Evolutionary conservation across 1,140 invertebrate genomes (phyloP).

Genomic region (Mizuhopecten yessoensis): DNA sequence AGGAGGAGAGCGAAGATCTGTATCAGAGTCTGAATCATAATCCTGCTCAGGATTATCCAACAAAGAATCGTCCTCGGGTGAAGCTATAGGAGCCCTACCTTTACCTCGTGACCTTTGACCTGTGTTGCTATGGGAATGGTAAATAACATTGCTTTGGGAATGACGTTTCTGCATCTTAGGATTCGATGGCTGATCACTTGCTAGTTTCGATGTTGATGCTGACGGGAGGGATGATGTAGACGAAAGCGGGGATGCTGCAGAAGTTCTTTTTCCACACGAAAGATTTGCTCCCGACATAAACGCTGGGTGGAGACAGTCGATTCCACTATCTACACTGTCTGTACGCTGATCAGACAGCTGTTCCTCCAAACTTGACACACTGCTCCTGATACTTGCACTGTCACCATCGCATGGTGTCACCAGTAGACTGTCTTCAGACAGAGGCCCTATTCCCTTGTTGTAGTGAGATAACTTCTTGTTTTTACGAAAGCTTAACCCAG

Average conservation of each 20-base stretch:
- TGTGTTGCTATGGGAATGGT: neutral
- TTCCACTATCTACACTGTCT: conserved; percentile 57
- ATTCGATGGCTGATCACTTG: conserved; percentile 7
- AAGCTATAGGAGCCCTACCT: conserved; percentile 62
- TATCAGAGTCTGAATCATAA: neutral
- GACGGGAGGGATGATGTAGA: neutral
- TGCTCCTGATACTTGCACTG: conserved; percentile 49
- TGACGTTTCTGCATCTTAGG: conserved; percentile 36
- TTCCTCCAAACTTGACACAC: conserved; percentile 55
- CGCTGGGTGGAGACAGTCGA: conserved; percentile 50
- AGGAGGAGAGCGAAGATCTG: neutral
- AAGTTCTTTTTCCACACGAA: neutral
- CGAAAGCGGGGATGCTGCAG: neutral
- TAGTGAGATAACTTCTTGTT: conserved; percentile 46
- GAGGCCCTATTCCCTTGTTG: neutral
- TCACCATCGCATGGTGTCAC: neutral
- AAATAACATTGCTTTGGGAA: conserved; percentile 6
- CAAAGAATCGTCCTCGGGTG: conserved; percentile 60
- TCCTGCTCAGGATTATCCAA: conserved; percentile 36
- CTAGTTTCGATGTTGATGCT: neutral
- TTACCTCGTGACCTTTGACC: neutral
- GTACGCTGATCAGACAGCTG: conserved; percentile 13
- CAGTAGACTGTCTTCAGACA: neutral
- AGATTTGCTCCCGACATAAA: conserved; percentile 10
- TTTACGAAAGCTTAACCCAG: conserved; percentile 56